Evolutionary conservation across 2,888 invertebrate species (phyloP), one percentile per base, ranked within the genome.

Genomic region (Plagiodera versicolora): DNA sequence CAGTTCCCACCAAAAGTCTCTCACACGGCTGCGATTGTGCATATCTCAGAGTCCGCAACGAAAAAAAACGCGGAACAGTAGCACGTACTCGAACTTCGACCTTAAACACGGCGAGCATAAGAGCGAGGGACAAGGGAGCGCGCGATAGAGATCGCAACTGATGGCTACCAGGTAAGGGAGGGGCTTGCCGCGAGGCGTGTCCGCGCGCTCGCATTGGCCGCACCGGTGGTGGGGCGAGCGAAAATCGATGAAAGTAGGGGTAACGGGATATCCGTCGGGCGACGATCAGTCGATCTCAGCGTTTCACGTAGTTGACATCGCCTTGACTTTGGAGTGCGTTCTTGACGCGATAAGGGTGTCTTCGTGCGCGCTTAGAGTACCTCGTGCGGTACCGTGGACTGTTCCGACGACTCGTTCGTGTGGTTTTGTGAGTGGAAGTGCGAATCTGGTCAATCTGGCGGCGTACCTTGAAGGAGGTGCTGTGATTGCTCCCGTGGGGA

Each of bases 401-500:
- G 19, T 9, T 56, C 17, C 9, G 10, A 55, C 52, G 58, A 51
- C 28, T 55, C 53, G 39, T 59, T 53, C 16, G 32, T 56, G 59
- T 59, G 60, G 52, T 61, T 59, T 60, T 65, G 62, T 58, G 62
- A 54, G 68, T 67, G 68, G 60, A 61, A 65, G 66, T 67, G 66
- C 46, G 55, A 62, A 65, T 65, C 56, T 67, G 49, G 66, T 71
- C 78, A 80, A 75, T 76, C 81, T 81, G 81, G 81, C 81, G 80
- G 77, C 81, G 73, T 81, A 79, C 76, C 77, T 81, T 72, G 81
- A 81, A 74, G 79, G 78, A 75, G 79, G 75, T 77, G 79, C 78
- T 75, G 76, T 78, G 76, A 80, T 78, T 74, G 75, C 75, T 68
- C 78, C 80, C 72, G 79, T 81, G 82, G 85, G 85, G 84, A 86